Evolutionary conservation across 2,888 invertebrate genomes (phyloP), one percentile per base, ranked within the genome.

Genomic region (Clostera curtula): DNA sequence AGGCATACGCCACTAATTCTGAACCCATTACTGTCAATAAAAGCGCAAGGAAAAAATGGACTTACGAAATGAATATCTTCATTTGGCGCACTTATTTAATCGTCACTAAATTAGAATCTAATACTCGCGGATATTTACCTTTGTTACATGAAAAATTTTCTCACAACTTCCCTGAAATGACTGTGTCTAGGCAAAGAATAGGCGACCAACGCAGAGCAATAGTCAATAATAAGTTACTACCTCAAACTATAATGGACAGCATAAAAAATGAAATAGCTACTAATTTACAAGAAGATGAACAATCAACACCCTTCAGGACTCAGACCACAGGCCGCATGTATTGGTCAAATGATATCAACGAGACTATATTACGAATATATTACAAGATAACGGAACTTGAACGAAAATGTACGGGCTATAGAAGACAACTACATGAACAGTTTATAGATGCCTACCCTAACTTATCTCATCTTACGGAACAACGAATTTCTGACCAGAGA

Each of bases 181-280:
- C 32, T 14, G 39, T 37, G 3, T 29, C 38, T 1, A 34, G 34
- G 14, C 43, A 49, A 21, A 25, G 44, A 15, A 19, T 46, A 12
- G 27, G 40, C 5, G 43, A 43, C 10, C 43, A 47, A 33, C 39
- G 33, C 27, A 21, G 47, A 19, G 29, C 29, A 12, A 42, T 47
- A 14, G 4, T 38, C 5, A 31, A 29, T 12, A 47, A 40, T 24
- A 39, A 37, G 19, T 11, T 37, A 29, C 12, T 27, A 5, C 12
- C 13, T 2, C 13, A 12, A 11, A 13, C 7, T 4, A 8, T 14
- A 11, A 3, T 13, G 6, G 12, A 25, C 9, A n/a, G 12, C 2
- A 25, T 25, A 25, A 19, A 19, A 23, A n/a, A 19, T 4, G 27
- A 27, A 5, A 23, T 23, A 3, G 1, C 12, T 9, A 3, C 4